phyloP scores from a whole-genome alignment of 2,113 vertebrate genomes.

The Gobio gobio region DNA sequence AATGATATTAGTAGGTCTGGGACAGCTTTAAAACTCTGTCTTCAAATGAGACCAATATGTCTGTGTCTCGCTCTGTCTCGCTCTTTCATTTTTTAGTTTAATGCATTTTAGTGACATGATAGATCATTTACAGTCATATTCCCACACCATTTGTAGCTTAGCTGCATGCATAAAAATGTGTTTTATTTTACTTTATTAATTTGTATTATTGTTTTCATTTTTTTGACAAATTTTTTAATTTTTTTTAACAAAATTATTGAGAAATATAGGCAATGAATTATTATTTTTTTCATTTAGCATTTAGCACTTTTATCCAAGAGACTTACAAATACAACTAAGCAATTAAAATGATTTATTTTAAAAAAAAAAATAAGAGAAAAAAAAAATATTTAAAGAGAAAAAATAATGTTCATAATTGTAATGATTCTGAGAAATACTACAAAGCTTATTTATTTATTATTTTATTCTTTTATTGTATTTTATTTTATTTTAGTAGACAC shows the following conservation, averaged over 20 bases:
- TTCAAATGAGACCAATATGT: background rate
- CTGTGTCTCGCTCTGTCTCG: background rate
- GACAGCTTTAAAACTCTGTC: background rate
- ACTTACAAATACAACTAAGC: background rate
- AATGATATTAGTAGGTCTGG: slow-evolving; percentile 15
- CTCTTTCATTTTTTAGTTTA: background rate
- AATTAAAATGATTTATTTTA: background rate
- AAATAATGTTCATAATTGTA: background rate
- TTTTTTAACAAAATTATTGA: no score
- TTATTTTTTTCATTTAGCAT: background rate
- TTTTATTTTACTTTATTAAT: no score
- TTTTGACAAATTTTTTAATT: no score
- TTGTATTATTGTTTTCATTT: no score
- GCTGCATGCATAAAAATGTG: background rate
- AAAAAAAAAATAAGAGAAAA: no score
- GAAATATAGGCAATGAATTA: no score
- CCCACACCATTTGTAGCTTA: background rate
- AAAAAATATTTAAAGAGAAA: background rate
- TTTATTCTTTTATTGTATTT: background rate
- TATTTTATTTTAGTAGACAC: no score
- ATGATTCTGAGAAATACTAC: background rate
- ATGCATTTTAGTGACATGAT: background rate
- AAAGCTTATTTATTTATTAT: background rate
- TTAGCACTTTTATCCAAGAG: background rate
- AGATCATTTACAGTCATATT: background rate